These are phyloP conservation scores for Mus spicilegus DNA, from an alignment of 2,113 vertebrate species.

Conservation along the genomic window DNA sequence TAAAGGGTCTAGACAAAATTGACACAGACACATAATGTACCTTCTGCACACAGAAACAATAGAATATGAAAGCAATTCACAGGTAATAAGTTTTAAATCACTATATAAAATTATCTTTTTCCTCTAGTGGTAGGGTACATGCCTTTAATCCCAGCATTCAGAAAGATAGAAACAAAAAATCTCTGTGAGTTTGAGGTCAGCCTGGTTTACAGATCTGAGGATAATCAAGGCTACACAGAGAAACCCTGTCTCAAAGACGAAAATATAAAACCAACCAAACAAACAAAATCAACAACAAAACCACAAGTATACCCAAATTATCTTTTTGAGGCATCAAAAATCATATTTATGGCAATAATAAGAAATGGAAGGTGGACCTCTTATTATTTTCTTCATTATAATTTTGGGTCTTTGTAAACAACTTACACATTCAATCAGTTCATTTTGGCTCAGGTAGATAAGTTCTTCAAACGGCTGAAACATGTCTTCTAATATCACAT, in stretches of 20 bases:
- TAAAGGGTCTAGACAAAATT: background rate
- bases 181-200: background rate
- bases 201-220: background rate
- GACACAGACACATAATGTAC: background rate
- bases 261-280: background rate
- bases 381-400: background rate
- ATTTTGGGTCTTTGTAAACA: slow-evolving; percentile 7
- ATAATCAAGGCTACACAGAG: background rate
- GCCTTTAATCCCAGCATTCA: background rate
- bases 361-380: background rate
- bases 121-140: no score
- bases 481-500: background rate
- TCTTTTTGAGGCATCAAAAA: background rate
- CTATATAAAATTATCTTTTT: background rate
- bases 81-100: background rate
- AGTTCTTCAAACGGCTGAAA: background rate
- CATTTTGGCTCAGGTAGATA: background rate
- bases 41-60: background rate
- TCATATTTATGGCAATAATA: background rate
- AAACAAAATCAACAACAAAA: background rate
- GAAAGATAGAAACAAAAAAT: background rate
- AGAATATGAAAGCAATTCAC: slow-evolving; percentile 4
- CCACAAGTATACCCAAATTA: background rate
- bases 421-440: slow-evolving; percentile 3
- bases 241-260: background rate